Evolutionary conservation across 2,888 invertebrate genomes (phyloP).

Genomic region (Dynastes maya): DNA sequence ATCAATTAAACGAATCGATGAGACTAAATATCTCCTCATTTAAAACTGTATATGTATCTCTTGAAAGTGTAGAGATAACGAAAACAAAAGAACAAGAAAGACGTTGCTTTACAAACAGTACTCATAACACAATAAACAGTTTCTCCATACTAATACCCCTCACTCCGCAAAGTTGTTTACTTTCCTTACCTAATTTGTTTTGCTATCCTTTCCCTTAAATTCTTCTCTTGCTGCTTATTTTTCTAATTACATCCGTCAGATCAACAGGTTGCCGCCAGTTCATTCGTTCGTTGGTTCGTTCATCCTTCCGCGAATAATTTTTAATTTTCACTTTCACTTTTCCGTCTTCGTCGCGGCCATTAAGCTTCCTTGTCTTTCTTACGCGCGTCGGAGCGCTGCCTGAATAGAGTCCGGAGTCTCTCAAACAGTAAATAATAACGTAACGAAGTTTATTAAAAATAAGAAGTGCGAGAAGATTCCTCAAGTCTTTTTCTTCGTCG

Average conservation of each 20-base stretch:
- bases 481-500: conserved; percentile 7
- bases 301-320: conserved; percentile 60
- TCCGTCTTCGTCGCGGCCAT: conserved; percentile 14
- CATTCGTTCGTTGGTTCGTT: conserved; percentile 47
- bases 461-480: conserved; percentile 24
- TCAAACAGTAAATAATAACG: conserved; percentile 46
- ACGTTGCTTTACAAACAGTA: background rate
- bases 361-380: background rate
- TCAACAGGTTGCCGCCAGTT: conserved; percentile 61
- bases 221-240: conserved; percentile 53
- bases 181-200: conserved; percentile 68
- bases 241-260: conserved; percentile 54
- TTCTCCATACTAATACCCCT: background rate
- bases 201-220: conserved; percentile 62
- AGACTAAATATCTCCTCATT: no score
- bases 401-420: conserved; percentile 18
- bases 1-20: no score
- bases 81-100: no score
- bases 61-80: no score
- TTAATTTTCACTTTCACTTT: conserved; percentile 59
- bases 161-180: conserved; percentile 65
- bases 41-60: no score
- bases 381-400: background rate
- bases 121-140: conserved; percentile 29
- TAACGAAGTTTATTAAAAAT: conserved; percentile 51